These are phyloP conservation scores for Cacoxenus indagator DNA, from an alignment of 2,888 invertebrate genomes.

Conservation along the genomic window DNA sequence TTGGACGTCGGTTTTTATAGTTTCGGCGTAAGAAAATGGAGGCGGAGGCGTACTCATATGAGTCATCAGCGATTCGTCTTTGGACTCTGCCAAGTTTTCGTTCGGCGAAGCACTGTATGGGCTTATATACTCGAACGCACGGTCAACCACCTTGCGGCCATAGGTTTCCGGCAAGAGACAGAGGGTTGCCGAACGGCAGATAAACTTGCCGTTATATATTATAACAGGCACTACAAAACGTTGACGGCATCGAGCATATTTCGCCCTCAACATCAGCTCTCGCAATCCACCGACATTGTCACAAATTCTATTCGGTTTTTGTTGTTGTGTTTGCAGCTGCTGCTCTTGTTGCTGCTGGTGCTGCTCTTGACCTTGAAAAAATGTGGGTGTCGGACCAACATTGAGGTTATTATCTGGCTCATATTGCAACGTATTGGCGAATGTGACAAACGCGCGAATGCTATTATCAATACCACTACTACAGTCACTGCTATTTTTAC, in stretches of 20 bases:
- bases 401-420: slow-evolving; percentile 43
- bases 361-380: slow-evolving; percentile 14
- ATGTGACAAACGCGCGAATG: slow-evolving; percentile 63
- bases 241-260: slow-evolving; percentile 81
- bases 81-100: slow-evolving; percentile 58
- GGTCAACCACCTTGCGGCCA: slow-evolving; percentile 77
- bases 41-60: slow-evolving; percentile 52
- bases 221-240: slow-evolving; percentile 85
- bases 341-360: slow-evolving; percentile 35
- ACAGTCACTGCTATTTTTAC: background rate
- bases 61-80: slow-evolving; percentile 62
- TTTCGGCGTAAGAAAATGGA: slow-evolving; percentile 67
- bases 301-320: slow-evolving; percentile 72
- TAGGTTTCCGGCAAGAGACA: slow-evolving; percentile 83
- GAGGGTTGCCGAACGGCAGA: slow-evolving; percentile 82
- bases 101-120: slow-evolving; percentile 47
- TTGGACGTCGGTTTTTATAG: slow-evolving; percentile 75
- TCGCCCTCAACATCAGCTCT: slow-evolving; percentile 77
- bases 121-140: slow-evolving; percentile 65
- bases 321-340: slow-evolving; percentile 26
- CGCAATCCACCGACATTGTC: slow-evolving; percentile 75
- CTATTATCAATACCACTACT: slow-evolving; percentile 34
- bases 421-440: slow-evolving; percentile 51
- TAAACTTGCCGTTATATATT: slow-evolving; percentile 79
- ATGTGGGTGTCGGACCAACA: background rate